Conservation (phyloP, 2,888 invertebrate genomes). For the Allygus modestus region DNA sequence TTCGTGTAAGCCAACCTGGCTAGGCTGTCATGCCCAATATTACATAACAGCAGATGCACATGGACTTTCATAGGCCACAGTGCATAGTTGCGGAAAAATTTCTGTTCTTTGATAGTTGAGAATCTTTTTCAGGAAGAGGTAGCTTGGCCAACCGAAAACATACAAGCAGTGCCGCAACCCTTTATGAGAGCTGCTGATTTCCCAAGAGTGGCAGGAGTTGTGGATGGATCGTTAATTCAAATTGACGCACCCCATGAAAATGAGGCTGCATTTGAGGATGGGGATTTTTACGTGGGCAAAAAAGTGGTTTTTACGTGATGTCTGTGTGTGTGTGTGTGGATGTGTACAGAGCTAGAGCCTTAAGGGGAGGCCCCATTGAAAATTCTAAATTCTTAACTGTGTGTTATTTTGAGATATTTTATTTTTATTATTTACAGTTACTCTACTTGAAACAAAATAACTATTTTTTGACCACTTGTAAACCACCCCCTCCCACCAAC, state of each 20-base stretch:
- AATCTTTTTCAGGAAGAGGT: not conserved
- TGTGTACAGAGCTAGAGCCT: too few species aligned
- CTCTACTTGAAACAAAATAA: not conserved
- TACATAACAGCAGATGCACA: not conserved
- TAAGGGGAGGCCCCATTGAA: not conserved
- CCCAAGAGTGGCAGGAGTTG: slow-evolving; percentile 26
- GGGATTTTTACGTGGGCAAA: slow-evolving; percentile 63
- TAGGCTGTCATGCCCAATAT: slow-evolving; percentile 29
- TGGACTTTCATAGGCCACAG: slow-evolving; percentile 19
- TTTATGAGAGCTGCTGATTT: slow-evolving; percentile 27
- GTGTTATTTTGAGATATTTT: not conserved
- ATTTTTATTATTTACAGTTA: not conserved
- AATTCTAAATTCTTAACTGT: not conserved
- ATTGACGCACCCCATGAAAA: slow-evolving; percentile 66
- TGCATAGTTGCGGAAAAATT: slow-evolving; percentile 10
- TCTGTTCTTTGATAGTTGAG: not conserved
- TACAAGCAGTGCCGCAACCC: slow-evolving; percentile 11
- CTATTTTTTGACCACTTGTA: not conserved
- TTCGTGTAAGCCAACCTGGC: slow-evolving; percentile 23
- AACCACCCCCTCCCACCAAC: not conserved
- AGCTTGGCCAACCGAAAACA: slow-evolving; percentile 16
- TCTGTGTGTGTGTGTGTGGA: too few species aligned
- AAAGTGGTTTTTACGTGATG: too few species aligned
- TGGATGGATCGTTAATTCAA: slow-evolving; percentile 23
- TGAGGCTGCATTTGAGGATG: slow-evolving; percentile 69